phyloP scores from a whole-genome alignment of 2,113 vertebrate species.

The Myotis yumanensis region DNA sequence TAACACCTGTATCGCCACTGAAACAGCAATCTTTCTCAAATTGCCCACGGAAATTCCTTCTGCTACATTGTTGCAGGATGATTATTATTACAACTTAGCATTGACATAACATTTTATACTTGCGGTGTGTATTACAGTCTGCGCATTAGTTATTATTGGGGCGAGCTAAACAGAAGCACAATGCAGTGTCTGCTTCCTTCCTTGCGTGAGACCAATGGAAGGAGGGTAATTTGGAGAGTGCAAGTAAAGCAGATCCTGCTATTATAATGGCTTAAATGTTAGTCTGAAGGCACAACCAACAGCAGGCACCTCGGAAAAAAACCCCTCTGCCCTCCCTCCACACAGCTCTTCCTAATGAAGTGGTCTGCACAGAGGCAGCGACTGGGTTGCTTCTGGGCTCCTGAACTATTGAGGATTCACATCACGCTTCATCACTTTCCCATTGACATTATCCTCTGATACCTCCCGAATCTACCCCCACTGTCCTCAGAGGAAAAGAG shows the following conservation, averaged over 20 bases:
- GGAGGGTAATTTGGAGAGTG: constrained; percentile 56
- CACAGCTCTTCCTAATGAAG: background rate
- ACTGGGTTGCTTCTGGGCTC: accelerated
- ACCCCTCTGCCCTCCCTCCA: background rate
- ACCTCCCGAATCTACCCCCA: background rate
- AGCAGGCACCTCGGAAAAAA: background rate
- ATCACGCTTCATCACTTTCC: background rate
- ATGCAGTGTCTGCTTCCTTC: constrained; percentile 63
- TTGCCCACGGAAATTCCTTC: constrained; percentile 62
- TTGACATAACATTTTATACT: constrained; percentile 71
- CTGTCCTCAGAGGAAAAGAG: background rate
- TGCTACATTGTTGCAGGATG: constrained; percentile 64
- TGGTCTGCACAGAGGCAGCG: accelerated
- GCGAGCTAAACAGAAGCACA: constrained; percentile 59
- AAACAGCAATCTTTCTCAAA: constrained; percentile 64
- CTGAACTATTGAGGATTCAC: background rate
- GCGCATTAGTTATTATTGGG: constrained; percentile 66
- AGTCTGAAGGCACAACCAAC: background rate
- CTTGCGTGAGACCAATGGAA: constrained; percentile 61
- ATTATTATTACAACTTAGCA: constrained; percentile 74
- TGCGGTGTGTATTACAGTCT: constrained; percentile 24
- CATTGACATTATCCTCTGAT: background rate
- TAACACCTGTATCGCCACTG: constrained; percentile 9
- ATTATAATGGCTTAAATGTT: constrained; percentile 51
- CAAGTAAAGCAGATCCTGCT: constrained; percentile 47